Evolutionary conservation across 2,797 vertebrate genomes (phyloP).

Genomic region (Rallus crepitans): DNA sequence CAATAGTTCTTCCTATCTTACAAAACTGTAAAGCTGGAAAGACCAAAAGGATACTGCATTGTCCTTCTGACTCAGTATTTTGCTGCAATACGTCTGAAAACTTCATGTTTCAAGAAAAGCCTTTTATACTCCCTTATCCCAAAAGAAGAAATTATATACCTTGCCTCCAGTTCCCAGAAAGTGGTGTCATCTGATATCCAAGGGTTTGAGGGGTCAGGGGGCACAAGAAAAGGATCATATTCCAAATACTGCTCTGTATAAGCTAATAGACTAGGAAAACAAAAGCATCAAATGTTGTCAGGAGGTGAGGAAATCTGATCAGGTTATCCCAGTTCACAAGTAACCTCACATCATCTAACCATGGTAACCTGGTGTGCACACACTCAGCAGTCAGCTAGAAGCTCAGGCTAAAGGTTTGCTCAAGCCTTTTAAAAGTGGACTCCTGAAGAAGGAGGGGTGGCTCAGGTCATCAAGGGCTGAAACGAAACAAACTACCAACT

Average conservation of each 20-base stretch:
- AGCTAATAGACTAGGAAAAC: constrained; percentile 86
- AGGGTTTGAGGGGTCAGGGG: constrained; percentile 93
- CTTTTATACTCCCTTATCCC: background rate
- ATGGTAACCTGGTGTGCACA: background rate
- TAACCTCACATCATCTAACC: background rate
- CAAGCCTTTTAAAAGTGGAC: background rate
- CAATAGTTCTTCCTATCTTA: background rate
- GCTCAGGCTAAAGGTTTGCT: background rate
- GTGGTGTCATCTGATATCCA: constrained; percentile 95
- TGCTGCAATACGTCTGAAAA: background rate
- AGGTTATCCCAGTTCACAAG: background rate
- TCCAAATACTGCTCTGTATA: constrained; percentile 97
- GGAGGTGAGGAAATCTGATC: background rate
- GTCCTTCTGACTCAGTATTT: background rate
- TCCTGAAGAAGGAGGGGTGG: background rate
- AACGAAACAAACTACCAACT: background rate
- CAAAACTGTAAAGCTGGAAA: background rate
- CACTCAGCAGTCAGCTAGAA: background rate
- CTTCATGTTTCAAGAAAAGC: background rate
- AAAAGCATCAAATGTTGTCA: constrained; percentile 28
- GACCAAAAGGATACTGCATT: background rate
- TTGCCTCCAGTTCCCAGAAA: constrained; percentile 94
- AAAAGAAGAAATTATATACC: constrained; percentile 77
- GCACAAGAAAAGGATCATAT: constrained; percentile 95
- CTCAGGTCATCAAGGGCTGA: background rate